These are phyloP conservation scores for Megalops cyprinoides DNA, from an alignment of 2,797 vertebrate species.

Conservation along the genomic window DNA sequence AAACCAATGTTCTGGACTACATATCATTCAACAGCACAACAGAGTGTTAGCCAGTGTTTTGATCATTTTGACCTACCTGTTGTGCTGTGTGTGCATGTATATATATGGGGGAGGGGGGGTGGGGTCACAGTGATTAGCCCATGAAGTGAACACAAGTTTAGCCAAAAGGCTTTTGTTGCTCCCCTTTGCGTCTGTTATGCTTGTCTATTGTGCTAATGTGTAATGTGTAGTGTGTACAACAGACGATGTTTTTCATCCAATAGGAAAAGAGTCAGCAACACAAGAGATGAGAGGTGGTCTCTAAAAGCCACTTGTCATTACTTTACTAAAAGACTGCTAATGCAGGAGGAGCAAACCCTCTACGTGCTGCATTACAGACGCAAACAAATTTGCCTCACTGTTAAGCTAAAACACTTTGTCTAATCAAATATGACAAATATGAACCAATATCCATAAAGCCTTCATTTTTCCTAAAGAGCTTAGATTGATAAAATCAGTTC, in stretches of 20 bases:
- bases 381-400: background rate
- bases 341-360: no score
- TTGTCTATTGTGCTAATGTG: background rate
- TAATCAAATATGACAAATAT: no score
- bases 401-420: no score
- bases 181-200: background rate
- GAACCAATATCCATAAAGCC: no score
- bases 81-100: background rate
- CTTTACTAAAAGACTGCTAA: background rate
- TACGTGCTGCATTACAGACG: no score
- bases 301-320: background rate
- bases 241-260: background rate
- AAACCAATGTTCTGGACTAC: background rate
- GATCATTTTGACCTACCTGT: background rate
- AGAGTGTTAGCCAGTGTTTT: background rate
- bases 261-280: background rate
- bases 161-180: background rate
- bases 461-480: background rate
- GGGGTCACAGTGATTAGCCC: background rate
- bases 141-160: background rate
- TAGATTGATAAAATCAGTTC: background rate
- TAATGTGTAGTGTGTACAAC: background rate
- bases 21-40: background rate
- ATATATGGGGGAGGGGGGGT: background rate
- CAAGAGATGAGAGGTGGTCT: background rate